A percentile compares a stretch with the other conserved stretches of the same genome.
Conservation (phyloP, 2,797 vertebrate species). For the Halcyon badia region DNA sequence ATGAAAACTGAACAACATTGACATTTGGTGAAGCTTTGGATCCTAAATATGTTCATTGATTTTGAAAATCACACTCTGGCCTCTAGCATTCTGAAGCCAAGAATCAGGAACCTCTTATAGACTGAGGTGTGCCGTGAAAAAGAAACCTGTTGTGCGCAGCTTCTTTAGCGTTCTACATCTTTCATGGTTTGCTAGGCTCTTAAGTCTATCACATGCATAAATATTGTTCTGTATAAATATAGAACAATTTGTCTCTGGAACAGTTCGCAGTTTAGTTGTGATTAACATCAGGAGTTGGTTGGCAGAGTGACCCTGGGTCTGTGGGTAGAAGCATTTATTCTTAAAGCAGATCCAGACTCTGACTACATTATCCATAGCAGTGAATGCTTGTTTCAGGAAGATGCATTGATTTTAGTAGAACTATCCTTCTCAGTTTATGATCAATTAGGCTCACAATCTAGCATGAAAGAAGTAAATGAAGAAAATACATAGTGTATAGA, state of each 20-base stretch:
- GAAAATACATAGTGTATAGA: background rate
- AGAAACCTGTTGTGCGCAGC: rapidly evolving
- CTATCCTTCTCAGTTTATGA: background rate
- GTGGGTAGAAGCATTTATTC: background rate
- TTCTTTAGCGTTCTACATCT: background rate
- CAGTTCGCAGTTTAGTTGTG: background rate
- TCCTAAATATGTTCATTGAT: background rate
- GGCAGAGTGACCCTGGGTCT: background rate
- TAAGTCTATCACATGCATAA: background rate
- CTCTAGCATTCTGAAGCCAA: background rate
- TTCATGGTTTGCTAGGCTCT: background rate
- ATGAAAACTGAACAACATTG: background rate
- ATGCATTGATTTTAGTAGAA: background rate
- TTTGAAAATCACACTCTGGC: background rate
- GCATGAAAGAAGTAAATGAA: background rate
- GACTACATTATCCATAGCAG: background rate
- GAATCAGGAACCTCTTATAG: background rate
- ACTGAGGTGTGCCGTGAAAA: background rate
- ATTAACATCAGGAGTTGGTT: background rate
- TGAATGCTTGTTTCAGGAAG: background rate
- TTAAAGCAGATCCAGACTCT: background rate
- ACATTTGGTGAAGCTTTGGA: background rate
- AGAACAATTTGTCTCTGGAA: background rate
- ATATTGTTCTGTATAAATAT: background rate
- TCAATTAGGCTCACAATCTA: background rate